Base-by-base conservation (phyloP, 1,140 invertebrate species). In the Danaus melanippus region DNA sequence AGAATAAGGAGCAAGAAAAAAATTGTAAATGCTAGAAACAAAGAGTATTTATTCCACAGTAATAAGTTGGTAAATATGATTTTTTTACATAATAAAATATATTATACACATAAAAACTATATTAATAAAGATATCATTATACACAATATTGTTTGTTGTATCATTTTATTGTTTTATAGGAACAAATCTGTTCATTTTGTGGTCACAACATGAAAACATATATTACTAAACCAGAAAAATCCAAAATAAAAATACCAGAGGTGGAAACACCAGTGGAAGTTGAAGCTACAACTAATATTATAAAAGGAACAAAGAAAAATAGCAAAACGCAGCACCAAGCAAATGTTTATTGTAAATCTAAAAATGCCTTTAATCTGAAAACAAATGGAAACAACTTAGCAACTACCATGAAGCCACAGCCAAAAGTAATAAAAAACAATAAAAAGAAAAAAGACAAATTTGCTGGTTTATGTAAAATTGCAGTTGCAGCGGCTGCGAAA, bases 381-480 rank as follows among this genome's bases (percentile, higher is more conserved):
- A 83, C 78, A 58, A 70, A 80, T 42, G 72, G 71, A 8, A 84
- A 83, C 58, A 69, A 50, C 12, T 39, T 83, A 7, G 11, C 53
- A 11, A 72, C 42, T 51, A 53, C 43, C 46, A 50, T 67, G 7
- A 74, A 75, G 55, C 59, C 62, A 52, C 8, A 56, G 42, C 55
- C 66, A n/a, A 80, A 78, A 71, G 60, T 74, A 47, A 77, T 82
- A 43, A 82, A 78, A 49, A 84, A 80, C 45, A 83, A 73, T 63
- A 86, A 82, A 66, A 82, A 72, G 68, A 86, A 78, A 60, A 86
- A 86, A 41, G 79, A 83, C 45, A 84, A 82, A 47, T 84, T 73
- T 76, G 83, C 83, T 48, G 83, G 83, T 11, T 58, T 86, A 10
- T 83, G 81, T 58, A 62, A 79, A 50, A 69, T 72, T 50, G 83